Base-by-base conservation (phyloP, 2,888 invertebrate species). In the Nebria salina region DNA sequence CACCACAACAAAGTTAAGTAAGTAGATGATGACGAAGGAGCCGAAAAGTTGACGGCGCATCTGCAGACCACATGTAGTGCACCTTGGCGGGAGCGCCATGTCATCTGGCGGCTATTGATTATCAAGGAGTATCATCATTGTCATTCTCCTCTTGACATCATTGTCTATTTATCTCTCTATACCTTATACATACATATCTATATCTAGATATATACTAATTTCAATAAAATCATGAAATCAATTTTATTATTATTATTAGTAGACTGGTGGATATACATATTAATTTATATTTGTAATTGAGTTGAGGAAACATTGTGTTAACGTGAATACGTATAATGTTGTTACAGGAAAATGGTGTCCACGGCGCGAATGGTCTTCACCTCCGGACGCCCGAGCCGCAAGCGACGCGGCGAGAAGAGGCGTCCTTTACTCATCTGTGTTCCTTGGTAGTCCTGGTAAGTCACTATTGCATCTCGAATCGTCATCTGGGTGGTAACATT, bases 311-410 rank as follows among this genome's bases (percentile, higher is more conserved):
- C 34, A 34, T 34, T 34, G 5, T 34, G 34, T 5, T 34, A 34
- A 34, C 34, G 5, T 34, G 5, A 4, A 34, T 34, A 1, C 5
- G 8, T 54, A 13, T 54, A 54, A 6, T 43, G 54, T 84, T 87
- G 86, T 93, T 93, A 11, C 92, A 96, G 96, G 96, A 90, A 96
- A 96, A 93, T 96, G 96, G 96, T 96, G 96, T 92, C 94, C 94
- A 88, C 93, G 96, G 90, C 93, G 96, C 90, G 96, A 96, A 90
- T 96, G 96, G 96, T 95, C 94, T 86, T 94, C 95, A 86, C 95
- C 95, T 86, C 94, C 94, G 86, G 96, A 96, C 90, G 95, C 95
- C 86, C 91, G 93, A 90, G 93, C 93, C 89, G 92, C 92, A 83
- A 91, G 90, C 87, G 92, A 94, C 86, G 94, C 93, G 85, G 93